These are phyloP conservation scores for Diloba caeruleocephala DNA, from an alignment of 2,888 invertebrate species.

Conservation along the genomic window DNA sequence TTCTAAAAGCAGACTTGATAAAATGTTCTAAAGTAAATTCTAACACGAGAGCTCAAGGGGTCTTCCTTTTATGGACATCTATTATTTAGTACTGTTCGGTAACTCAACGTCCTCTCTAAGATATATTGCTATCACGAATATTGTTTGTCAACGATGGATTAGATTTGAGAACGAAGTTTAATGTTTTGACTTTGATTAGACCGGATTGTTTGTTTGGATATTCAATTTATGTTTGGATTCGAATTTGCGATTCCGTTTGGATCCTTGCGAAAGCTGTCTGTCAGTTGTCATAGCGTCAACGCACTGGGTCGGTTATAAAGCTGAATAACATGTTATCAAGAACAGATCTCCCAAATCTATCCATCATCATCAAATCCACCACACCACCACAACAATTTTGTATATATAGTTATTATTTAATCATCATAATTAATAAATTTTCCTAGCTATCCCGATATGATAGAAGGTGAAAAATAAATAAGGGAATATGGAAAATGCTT, in stretches of 20 bases:
- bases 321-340: no score
- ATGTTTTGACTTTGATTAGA: conserved; percentile 44
- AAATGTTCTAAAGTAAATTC: conserved; percentile 36
- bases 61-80: conserved; percentile 61
- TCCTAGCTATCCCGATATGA: no score
- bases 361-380: no score
- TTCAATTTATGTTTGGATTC: conserved; percentile 40
- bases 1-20: conserved; percentile 57
- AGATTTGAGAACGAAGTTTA: conserved; percentile 39
- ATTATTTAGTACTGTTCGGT: conserved; percentile 67
- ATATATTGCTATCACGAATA: conserved; percentile 54
- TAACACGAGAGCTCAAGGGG: conserved; percentile 36
- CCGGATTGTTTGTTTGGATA: conserved; percentile 30
- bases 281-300: neutral
- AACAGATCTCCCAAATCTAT: neutral
- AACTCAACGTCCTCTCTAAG: conserved; percentile 55
- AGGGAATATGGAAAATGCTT: conserved; percentile 1
- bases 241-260: conserved; percentile 34
- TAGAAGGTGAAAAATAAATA: conserved; percentile 7
- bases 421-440: conserved; percentile 5
- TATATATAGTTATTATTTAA: no score
- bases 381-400: no score
- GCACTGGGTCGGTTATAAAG: conserved; percentile 10
- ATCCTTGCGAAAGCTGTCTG: conserved; percentile 25
- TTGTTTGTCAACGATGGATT: conserved; percentile 61